These are phyloP conservation scores for Apamea crenata DNA, from an alignment of 2,888 invertebrate genomes.

Conservation along the genomic window DNA sequence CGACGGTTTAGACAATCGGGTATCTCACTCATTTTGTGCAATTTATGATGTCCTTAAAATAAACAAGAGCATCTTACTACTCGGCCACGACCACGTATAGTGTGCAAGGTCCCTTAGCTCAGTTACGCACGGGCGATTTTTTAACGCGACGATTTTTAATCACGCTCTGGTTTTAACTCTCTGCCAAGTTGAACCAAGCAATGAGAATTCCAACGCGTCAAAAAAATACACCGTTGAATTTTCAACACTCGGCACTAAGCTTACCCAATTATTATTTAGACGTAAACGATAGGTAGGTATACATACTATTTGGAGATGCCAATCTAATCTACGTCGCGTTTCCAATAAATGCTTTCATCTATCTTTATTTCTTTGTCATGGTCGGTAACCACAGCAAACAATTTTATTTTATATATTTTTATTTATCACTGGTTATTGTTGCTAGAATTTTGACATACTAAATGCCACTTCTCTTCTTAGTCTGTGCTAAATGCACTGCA, in stretches of 20 bases:
- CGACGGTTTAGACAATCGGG: constrained; percentile 81
- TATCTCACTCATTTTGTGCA: constrained; percentile 73
- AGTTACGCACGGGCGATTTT: background rate
- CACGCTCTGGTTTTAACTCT: too few relatives aligned
- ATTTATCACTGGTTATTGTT: background rate
- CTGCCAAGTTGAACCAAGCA: background rate
- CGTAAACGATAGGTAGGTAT: too few relatives aligned
- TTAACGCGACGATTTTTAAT: background rate
- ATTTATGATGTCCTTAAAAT: constrained; percentile 18
- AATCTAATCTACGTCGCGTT: constrained; percentile 18
- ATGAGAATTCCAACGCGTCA: background rate
- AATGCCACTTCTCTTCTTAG: too few relatives aligned
- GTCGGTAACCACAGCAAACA: constrained; percentile 61
- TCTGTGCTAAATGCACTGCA: constrained; percentile 21
- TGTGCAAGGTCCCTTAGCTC: background rate
- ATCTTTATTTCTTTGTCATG: constrained; percentile 64
- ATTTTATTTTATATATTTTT: constrained; percentile 54
- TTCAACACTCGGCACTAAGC: background rate
- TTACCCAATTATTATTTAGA: too few relatives aligned
- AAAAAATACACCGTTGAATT: background rate
- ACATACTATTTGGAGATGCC: constrained; percentile 14
- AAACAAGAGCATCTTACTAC: constrained; percentile 2
- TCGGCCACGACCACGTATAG: background rate
- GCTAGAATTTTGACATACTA: constrained; percentile 59
- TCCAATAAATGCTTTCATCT: background rate